Conservation (phyloP, 2,113 vertebrate species). For the Ctenodactylus gundi region DNA sequence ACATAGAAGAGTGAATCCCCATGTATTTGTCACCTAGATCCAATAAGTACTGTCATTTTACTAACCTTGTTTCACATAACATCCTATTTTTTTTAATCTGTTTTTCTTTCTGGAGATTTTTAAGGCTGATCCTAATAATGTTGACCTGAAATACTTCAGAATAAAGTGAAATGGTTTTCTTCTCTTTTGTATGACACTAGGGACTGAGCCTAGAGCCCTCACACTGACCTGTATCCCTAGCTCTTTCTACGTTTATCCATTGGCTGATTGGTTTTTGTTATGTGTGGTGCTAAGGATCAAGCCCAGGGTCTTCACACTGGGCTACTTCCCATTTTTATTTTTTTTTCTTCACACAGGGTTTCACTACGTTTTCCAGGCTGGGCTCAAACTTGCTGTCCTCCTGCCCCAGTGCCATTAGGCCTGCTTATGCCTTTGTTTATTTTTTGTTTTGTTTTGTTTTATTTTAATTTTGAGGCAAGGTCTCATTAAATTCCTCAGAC, state of each 20-base stretch:
- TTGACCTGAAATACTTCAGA: conserved; percentile 17
- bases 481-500: too few relatives aligned
- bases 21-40: background rate
- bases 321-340: background rate
- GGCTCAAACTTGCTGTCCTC: background rate
- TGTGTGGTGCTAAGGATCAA: too few relatives aligned
- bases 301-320: background rate
- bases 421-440: too few relatives aligned
- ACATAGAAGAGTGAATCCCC: background rate
- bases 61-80: background rate
- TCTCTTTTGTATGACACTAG: background rate
- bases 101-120: background rate
- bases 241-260: too few relatives aligned
- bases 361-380: background rate
- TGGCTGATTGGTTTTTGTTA: too few relatives aligned
- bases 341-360: background rate
- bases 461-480: too few relatives aligned
- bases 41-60: background rate
- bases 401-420: background rate
- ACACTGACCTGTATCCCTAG: background rate
- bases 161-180: background rate
- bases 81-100: background rate
- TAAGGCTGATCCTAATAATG: background rate
- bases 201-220: background rate
- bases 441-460: too few relatives aligned